These are phyloP conservation scores for Elephantulus edwardii DNA, from an alignment of 2,113 vertebrate genomes.

Conservation along the genomic window DNA sequence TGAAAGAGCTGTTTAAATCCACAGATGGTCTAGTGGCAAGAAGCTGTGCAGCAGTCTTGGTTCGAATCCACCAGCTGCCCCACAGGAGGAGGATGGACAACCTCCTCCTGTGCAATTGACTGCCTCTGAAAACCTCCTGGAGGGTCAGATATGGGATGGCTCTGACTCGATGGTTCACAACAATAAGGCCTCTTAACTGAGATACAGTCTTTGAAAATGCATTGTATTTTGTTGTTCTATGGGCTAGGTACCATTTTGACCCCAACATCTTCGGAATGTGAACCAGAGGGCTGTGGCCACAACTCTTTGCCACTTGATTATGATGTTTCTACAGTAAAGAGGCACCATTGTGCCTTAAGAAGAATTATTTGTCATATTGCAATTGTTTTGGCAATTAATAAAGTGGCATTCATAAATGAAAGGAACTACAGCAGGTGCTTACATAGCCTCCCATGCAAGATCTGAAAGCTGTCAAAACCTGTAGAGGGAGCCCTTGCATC, in stretches of 20 bases:
- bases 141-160: too few relatives aligned
- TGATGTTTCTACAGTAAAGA: not conserved
- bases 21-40: too few relatives aligned
- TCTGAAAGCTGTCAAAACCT: constrained; percentile 60
- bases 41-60: too few relatives aligned
- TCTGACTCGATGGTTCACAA: too few relatives aligned
- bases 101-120: too few relatives aligned
- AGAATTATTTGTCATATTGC: not conserved
- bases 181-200: not conserved
- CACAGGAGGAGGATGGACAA: too few relatives aligned
- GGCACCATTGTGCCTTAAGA: not conserved
- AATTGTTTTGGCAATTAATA: not conserved
- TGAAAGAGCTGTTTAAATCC: not conserved
- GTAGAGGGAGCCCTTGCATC: constrained; percentile 81
- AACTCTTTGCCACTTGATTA: not conserved
- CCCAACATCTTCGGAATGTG: not conserved
- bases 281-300: not conserved
- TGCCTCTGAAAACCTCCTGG: too few relatives aligned
- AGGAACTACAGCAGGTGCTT: not conserved
- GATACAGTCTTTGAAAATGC: not conserved
- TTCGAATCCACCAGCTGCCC: too few relatives aligned
- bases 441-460: not conserved
- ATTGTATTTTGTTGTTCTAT: not conserved
- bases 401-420: not conserved
- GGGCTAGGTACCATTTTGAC: not conserved